Base-by-base conservation (phyloP, 2,113 vertebrate genomes). In the Oriolus oriolus region DNA sequence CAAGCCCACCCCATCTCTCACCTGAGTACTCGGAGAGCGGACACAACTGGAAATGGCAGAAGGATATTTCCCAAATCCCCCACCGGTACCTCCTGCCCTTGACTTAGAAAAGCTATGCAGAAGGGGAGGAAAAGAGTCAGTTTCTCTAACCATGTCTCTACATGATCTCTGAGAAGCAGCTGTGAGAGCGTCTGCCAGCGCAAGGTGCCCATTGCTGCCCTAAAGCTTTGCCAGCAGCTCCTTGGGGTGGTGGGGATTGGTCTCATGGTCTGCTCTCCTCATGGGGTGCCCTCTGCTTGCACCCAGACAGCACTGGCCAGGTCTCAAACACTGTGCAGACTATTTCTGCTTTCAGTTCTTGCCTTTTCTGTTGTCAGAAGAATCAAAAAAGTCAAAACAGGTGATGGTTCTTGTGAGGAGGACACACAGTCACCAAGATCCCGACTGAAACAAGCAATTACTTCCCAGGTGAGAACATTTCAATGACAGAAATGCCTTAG, bases 391-490 rank as follows among this genome's bases (percentile, higher is more conserved):
- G 44, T 33, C 31, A 14, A 61, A 27, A 12, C 0, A 2, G 23
- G 37, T 45, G 52, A 80, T 35, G 39, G 44, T 18, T 90, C 57
- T 87, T 81, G 11, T 68, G 54, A 86, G 53, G 9, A 83, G 68
- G 26, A 56, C 47, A 45, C 13, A 15, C 28, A 49, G 9, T 44
- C 68, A 69, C 44, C 9, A 24, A 49, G 16, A 93, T 14, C 49
- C 47, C 0, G 1, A 45, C 28, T 71, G 76, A 78, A 90, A 70
- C 17, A 90, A 54, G 39, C 57, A 90, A 90, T 70, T 96, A 42
- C 68, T 92, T 93, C 41, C 56, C 83, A 93, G 49, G 69, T 89
- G 83, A 88, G 80, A 86, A 56, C 21, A 31, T 57, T 90, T 82
- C 69, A 66, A 4, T 61, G 92, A 77, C 41, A 53, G 81, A 57